Base-by-base conservation (phyloP, 1,140 invertebrate genomes). In the Procambarus virginalis region DNA sequence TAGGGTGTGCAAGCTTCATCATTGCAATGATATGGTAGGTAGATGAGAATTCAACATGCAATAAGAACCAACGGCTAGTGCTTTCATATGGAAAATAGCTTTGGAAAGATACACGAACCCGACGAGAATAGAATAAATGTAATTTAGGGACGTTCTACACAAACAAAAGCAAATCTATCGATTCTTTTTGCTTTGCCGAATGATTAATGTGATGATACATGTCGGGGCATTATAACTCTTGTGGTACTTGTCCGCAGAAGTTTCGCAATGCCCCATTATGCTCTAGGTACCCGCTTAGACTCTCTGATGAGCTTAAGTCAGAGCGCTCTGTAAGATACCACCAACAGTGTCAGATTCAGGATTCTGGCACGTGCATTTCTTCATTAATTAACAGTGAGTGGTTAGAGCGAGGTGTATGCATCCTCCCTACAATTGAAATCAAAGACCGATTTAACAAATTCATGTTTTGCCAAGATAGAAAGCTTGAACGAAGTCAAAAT, bases 211-310 rank as follows among this genome's bases (percentile, higher is more conserved):
- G 75, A 51, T 22, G 73, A 83, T 12, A 22, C 48, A 46, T 85
- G 77, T 86, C 3, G 17, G 79, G 85, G 76, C 20, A 22, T 4
- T 75, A 58, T 14, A 4, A 34, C 51, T 45, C 51, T 20, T 20
- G 77, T 17, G 49, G 34, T 14, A 70, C 17, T 22, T 49, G n/a
- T 34, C 76, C 17, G 3, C 68, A 75, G 8, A 58, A 83, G 12
- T 45, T 45, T 20, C 17, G n/a, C 34, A 77, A 55, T 9, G 17
- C 55, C 77, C 48, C 76, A 64, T 14, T 48, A 70, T 86, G 45
- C 12, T 86, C 85, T 86, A 86, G 85, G 85, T 86, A 80, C 85
- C 77, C 20, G 85, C 85, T 86, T 86, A 86, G 85, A 86, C 85
- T 51, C 85, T 80, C 76, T 86, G 85, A 68, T 49, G 48, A 10